A percentile compares a stretch with the other conserved stretches of the same genome.
Conservation (phyloP, 23 tunicate genomes). For the Ciona savignyi region DNA sequence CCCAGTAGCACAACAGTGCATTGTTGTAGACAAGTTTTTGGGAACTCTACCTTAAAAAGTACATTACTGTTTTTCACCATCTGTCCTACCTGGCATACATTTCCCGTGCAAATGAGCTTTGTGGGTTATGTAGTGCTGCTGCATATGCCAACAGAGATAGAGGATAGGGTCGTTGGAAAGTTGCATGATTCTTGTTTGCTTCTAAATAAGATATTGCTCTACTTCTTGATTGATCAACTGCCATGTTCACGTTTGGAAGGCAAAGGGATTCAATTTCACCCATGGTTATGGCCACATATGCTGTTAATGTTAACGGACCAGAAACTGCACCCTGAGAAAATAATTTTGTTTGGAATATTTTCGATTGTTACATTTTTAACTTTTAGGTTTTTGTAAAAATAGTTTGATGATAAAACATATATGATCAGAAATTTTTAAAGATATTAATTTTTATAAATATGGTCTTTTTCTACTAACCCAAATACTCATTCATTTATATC, state of each 20-base stretch:
- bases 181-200: conserved; percentile 8
- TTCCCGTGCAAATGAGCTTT: conserved; percentile 9
- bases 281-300: conserved; percentile 35
- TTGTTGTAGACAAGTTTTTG: too few relatives aligned
- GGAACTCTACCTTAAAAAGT: too few relatives aligned
- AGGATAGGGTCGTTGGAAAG: conserved; percentile 14
- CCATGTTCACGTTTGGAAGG: conserved; percentile 1
- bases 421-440: too few relatives aligned
- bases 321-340: conserved; percentile 8
- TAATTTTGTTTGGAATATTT: too few relatives aligned
- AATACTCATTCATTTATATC: too few relatives aligned
- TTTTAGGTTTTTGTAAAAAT: too few relatives aligned
- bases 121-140: conserved; percentile 25
- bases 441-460: too few relatives aligned
- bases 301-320: conserved; percentile 21
- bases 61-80: background rate
- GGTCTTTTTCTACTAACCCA: too few relatives aligned
- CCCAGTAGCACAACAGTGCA: too few relatives aligned
- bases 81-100: conserved; percentile 5
- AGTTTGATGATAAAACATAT: too few relatives aligned
- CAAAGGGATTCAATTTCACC: conserved; percentile 2
- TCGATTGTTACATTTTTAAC: too few relatives aligned
- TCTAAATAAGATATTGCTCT: conserved; percentile 17
- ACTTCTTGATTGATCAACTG: background rate
- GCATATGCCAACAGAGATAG: conserved; percentile 54